These are phyloP conservation scores for Tanypteryx hageni DNA, from an alignment of 2,888 invertebrate species.

Conservation along the genomic window DNA sequence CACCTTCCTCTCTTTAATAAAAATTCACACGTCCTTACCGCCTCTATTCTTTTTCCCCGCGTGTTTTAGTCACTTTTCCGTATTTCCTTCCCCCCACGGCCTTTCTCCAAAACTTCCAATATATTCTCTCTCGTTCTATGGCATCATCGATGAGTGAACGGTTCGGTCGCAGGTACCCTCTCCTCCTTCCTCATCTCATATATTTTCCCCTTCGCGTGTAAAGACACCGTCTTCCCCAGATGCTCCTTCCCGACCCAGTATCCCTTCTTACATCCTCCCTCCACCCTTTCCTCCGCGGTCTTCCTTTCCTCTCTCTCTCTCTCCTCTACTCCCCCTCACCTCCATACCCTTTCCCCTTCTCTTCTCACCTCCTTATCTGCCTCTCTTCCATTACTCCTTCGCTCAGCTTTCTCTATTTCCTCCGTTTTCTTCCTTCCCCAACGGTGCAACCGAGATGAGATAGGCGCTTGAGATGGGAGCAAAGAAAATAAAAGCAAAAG, in stretches of 20 bases:
- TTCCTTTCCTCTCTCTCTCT: background rate
- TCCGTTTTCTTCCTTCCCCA: background rate
- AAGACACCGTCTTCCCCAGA: too few relatives aligned
- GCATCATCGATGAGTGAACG: too few relatives aligned
- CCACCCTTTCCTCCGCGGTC: background rate
- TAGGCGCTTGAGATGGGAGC: background rate
- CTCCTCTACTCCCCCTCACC: background rate
- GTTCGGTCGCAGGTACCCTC: too few relatives aligned
- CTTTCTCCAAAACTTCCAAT: background rate
- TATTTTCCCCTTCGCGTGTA: too few relatives aligned
- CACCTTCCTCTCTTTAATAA: background rate
- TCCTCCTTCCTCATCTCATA: too few relatives aligned
- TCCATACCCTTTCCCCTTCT: background rate
- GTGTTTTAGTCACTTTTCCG: background rate
- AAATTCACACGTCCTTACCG: background rate
- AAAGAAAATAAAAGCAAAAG: slow-evolving; percentile 45
- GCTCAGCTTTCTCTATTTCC: background rate
- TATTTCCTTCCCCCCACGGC: background rate
- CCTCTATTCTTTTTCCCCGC: background rate
- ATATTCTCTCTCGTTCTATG: too few relatives aligned
- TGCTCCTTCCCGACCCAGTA: too few relatives aligned
- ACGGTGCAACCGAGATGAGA: too few relatives aligned
- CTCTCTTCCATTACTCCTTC: background rate
- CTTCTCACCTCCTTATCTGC: background rate
- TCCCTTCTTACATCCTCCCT: too few relatives aligned